phyloP scores from a whole-genome alignment of 2,888 invertebrate species.

The Synergus japonicus region DNA sequence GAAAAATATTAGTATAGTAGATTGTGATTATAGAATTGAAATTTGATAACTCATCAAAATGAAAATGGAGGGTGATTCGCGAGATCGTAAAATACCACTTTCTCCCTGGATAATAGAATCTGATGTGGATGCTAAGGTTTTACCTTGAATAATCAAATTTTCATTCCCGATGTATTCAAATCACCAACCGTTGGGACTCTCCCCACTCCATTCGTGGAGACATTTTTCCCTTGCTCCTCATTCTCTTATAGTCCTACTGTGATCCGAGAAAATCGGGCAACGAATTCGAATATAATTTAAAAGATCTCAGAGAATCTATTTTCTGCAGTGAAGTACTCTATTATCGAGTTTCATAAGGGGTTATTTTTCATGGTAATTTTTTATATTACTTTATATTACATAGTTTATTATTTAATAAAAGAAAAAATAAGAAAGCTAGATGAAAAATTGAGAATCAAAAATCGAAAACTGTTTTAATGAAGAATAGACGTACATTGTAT shows the following conservation, averaged over 20 bases:
- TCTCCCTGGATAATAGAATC: constrained; percentile 45
- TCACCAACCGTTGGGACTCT: constrained; percentile 46
- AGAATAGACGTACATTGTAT: neutral
- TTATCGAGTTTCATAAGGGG: neutral
- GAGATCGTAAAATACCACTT: constrained; percentile 38
- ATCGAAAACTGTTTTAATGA: neutral
- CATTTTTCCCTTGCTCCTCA: neutral
- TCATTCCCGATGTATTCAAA: constrained; percentile 49
- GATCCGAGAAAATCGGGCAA: neutral
- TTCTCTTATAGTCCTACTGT: neutral
- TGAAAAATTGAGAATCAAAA: neutral
- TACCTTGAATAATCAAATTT: constrained; percentile 52
- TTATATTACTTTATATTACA: neutral
- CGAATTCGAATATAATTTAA: neutral
- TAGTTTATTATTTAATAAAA: neutral
- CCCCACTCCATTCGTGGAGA: neutral
- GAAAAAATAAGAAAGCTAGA: neutral
- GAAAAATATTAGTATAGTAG: neutral
- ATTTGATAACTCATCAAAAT: neutral
- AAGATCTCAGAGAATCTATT: neutral
- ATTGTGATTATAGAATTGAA: neutral
- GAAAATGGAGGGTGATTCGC: constrained; percentile 1
- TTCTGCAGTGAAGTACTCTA: neutral
- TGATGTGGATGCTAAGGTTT: constrained; percentile 43
- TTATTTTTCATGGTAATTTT: neutral